Evolutionary conservation across 2,797 vertebrate genomes (phyloP).

Genomic region (Microhierax caerulescens): DNA sequence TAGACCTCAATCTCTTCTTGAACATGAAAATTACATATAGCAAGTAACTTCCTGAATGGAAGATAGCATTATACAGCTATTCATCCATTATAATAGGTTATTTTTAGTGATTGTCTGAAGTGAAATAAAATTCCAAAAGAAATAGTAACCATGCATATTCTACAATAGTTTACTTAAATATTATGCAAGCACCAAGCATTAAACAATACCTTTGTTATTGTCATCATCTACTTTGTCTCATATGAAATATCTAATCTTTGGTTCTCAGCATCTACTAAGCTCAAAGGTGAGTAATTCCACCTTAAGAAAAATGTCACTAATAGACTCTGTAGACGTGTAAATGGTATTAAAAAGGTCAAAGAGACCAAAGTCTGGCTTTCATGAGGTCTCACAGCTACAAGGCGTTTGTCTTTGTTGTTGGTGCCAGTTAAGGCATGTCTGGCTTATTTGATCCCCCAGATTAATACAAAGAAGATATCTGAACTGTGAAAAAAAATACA

Average conservation of each 20-base stretch:
- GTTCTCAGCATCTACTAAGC: background rate
- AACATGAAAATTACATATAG: constrained; percentile 60
- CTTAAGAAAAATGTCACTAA: constrained; percentile 59
- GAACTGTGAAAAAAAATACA: constrained; percentile 61
- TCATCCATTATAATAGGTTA: constrained; percentile 52
- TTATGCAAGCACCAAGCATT: background rate
- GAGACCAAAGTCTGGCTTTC: constrained; percentile 70
- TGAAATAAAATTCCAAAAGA: constrained; percentile 44
- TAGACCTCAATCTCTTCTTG: constrained; percentile 34
- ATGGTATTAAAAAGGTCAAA: constrained; percentile 69
- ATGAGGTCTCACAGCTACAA: constrained; percentile 68
- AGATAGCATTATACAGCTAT: constrained; percentile 50
- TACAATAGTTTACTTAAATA: constrained; percentile 20
- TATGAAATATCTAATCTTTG: background rate
- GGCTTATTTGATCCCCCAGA: constrained; percentile 71
- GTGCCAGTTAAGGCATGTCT: constrained; percentile 72
- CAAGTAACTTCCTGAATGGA: constrained; percentile 57
- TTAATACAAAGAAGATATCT: constrained; percentile 71
- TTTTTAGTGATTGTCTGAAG: constrained; percentile 59
- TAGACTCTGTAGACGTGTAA: constrained; percentile 47
- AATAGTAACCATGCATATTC: constrained; percentile 15
- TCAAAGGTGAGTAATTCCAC: constrained; percentile 50
- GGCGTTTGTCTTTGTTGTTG: constrained; percentile 71
- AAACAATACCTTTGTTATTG: background rate
- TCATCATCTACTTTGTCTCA: background rate